Conservation (phyloP, 2,797 vertebrate genomes). For the Emys orbicularis region DNA sequence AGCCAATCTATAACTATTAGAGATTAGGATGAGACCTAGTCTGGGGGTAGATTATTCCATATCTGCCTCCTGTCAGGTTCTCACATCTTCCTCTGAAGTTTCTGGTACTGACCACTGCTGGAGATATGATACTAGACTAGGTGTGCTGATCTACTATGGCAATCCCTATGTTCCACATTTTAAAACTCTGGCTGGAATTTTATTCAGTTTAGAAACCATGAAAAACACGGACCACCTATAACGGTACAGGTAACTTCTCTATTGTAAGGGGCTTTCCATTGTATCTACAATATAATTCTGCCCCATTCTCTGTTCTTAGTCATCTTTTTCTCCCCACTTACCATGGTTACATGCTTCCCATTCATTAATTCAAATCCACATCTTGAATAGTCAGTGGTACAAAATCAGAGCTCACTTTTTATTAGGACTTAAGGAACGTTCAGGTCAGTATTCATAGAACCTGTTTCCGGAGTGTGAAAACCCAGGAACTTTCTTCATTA, state of each 20-base stretch:
- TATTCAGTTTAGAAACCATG: background rate
- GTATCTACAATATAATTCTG: background rate
- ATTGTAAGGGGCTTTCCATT: background rate
- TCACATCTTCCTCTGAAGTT: background rate
- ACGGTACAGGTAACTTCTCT: background rate
- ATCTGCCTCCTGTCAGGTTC: no score
- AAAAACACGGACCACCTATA: background rate
- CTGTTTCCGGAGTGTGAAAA: background rate
- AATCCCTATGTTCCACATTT: background rate
- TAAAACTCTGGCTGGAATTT: background rate
- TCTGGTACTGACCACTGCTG: background rate
- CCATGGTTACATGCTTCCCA: background rate
- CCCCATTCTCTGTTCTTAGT: no score
- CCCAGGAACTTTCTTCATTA: background rate
- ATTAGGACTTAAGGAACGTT: fast-evolving
- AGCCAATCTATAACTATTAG: no score
- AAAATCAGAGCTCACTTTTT: background rate
- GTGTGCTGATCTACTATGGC: background rate
- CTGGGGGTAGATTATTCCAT: no score
- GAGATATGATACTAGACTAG: background rate
- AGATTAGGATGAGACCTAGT: no score
- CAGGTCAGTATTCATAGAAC: background rate
- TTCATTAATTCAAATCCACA: background rate
- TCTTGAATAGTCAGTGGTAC: background rate
- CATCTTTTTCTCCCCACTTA: background rate